These are phyloP conservation scores for Phrynosoma platyrhinos DNA, from an alignment of 2,113 vertebrate species.

Conservation along the genomic window DNA sequence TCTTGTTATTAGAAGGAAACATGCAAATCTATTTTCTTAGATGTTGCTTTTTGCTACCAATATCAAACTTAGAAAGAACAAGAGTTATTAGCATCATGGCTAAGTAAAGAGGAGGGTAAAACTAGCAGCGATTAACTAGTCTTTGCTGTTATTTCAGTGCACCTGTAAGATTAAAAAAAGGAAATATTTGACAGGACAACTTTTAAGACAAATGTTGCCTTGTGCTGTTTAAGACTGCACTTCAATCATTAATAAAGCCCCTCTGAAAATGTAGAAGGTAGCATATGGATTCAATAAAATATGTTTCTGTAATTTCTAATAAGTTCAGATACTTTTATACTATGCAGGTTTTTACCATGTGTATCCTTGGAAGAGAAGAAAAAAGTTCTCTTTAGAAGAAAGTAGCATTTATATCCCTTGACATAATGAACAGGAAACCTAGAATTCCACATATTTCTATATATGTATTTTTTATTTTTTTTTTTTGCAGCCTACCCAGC, in stretches of 20 bases:
- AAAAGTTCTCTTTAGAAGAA: slow-evolving; percentile 58
- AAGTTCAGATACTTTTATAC: slow-evolving; percentile 79
- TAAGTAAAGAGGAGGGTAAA: slow-evolving; percentile 49
- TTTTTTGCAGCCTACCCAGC: slow-evolving; percentile 34
- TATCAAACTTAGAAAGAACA: slow-evolving; percentile 46
- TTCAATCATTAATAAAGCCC: slow-evolving; percentile 79
- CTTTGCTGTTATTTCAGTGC: slow-evolving; percentile 73
- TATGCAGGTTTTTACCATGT: slow-evolving; percentile 81
- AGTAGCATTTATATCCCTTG: slow-evolving; percentile 62
- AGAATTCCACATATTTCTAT: slow-evolving; percentile 51
- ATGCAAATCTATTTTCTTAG: slow-evolving; percentile 5
- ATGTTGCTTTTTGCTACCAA: slow-evolving; percentile 23
- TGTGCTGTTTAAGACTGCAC: slow-evolving; percentile 72
- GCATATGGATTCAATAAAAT: slow-evolving; percentile 86
- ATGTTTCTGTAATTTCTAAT: slow-evolving; percentile 87
- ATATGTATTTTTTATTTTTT: slow-evolving; percentile 45
- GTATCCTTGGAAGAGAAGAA: slow-evolving; percentile 65
- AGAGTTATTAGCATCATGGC: slow-evolving; percentile 40
- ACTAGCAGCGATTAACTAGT: slow-evolving; percentile 41
- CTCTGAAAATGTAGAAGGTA: slow-evolving; percentile 76
- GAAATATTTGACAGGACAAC: slow-evolving; percentile 70
- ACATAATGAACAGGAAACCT: slow-evolving; percentile 69
- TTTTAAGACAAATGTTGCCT: slow-evolving; percentile 79
- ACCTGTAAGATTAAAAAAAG: slow-evolving; percentile 82
- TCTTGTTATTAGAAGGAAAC: slow-evolving; percentile 3